A percentile compares a stretch with the other conserved stretches of the same genome.
Conservation (phyloP, 2,797 vertebrate species). For the Clarias pachynema region DNA sequence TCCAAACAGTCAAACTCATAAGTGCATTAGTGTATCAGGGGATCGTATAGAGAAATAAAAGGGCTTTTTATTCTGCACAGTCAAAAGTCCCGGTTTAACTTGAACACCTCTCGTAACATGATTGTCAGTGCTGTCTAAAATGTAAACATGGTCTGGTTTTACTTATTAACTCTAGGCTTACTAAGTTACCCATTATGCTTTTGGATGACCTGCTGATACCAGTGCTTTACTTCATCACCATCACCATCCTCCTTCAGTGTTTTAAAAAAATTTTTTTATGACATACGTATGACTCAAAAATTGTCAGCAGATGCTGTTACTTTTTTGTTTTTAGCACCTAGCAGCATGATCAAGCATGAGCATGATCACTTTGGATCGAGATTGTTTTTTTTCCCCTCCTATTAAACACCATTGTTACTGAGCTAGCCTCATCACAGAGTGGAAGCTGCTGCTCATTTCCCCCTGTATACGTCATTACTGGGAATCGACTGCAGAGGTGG, state of each 20-base stretch:
- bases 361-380: too few species aligned
- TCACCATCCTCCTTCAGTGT: neutral
- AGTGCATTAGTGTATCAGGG: too few species aligned
- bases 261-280: neutral
- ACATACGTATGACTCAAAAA: neutral
- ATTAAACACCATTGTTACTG: too few species aligned
- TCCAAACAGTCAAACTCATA: too few species aligned
- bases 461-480: neutral
- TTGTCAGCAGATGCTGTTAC: neutral
- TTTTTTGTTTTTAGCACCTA: neutral
- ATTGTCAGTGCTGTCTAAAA: neutral
- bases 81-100: too few species aligned
- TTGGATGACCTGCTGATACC: too few species aligned
- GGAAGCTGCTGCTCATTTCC: neutral
- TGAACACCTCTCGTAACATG: too few species aligned
- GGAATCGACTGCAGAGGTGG: neutral
- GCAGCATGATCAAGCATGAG: neutral
- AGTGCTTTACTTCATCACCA: neutral
- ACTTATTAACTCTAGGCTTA: neutral
- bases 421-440: neutral
- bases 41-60: too few species aligned
- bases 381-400: too few species aligned
- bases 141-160: neutral
- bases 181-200: too few species aligned
- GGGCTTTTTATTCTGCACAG: too few species aligned